Conservation (phyloP, 2,888 invertebrate genomes). For the Drosophila tanythrix region DNA sequence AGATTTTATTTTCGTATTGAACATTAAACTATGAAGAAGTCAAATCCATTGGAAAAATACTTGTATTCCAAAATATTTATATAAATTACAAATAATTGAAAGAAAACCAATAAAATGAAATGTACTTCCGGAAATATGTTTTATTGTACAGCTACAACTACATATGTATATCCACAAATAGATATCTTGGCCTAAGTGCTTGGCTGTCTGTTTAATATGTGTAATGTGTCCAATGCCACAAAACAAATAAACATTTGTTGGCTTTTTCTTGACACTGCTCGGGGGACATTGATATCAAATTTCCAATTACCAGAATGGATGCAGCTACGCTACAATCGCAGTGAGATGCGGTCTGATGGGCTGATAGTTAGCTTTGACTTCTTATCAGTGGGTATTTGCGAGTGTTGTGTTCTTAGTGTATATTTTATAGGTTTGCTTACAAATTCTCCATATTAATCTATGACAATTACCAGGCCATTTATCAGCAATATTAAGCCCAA, state of each 20-base stretch:
- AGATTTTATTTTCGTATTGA: too few relatives aligned
- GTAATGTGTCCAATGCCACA: not conserved
- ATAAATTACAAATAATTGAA: not conserved
- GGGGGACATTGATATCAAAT: conserved; percentile 26
- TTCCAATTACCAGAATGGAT: conserved; percentile 38
- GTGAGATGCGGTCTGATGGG: not conserved
- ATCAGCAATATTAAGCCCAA: conserved; percentile 44
- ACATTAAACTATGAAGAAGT: too few relatives aligned
- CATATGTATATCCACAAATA: not conserved
- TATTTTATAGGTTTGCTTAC: conserved; percentile 54
- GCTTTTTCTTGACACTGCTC: not conserved
- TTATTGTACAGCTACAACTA: not conserved
- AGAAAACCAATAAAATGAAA: not conserved
- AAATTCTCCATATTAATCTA: conserved; percentile 46
- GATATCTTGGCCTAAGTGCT: not conserved
- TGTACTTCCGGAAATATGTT: too few relatives aligned
- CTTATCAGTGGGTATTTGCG: conserved; percentile 56
- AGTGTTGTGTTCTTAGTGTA: conserved; percentile 23
- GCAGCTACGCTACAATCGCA: not conserved
- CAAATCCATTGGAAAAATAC: not conserved
- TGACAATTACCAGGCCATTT: conserved; percentile 32
- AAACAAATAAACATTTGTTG: not conserved
- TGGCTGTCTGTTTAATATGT: not conserved
- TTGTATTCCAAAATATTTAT: not conserved
- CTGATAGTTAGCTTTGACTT: conserved; percentile 31